These are phyloP conservation scores for Philonicus albiceps DNA, from an alignment of 2,888 invertebrate species.

Conservation along the genomic window DNA sequence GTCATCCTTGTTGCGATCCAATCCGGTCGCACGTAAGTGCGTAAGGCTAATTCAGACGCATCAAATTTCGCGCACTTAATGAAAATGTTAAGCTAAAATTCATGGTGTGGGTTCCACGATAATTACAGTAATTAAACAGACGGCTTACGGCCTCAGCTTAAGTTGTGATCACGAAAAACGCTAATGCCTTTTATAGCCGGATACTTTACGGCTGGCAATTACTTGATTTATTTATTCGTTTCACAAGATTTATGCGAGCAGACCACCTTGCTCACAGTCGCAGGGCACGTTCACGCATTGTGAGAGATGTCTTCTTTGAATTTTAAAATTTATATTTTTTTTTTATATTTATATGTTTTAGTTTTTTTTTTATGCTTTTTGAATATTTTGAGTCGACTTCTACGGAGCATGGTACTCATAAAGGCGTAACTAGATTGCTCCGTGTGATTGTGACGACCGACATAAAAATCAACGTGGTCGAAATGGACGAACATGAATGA, in stretches of 20 bases:
- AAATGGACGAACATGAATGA: not conserved
- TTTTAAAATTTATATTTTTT: not conserved
- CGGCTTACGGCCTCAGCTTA: not conserved
- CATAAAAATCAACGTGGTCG: not conserved
- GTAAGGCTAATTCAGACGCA: not conserved
- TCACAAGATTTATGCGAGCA: not conserved
- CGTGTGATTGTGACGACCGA: not conserved
- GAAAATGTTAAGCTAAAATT: not conserved
- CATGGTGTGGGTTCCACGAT: not conserved
- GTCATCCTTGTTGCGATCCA: not conserved
- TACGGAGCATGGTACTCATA: not conserved
- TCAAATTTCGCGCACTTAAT: not conserved
- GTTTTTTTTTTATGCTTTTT: not conserved
- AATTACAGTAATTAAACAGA: constrained; percentile 8
- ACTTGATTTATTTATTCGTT: not conserved
- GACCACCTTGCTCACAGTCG: not conserved
- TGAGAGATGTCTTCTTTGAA: constrained; percentile 4
- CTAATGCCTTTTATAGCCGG: not conserved
- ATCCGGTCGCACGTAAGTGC: not conserved
- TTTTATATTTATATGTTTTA: no score
- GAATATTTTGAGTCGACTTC: not conserved
- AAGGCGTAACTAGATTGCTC: not conserved
- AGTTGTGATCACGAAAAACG: constrained; percentile 1
- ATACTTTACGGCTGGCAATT: not conserved
- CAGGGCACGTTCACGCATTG: not conserved